phyloP scores from a whole-genome alignment of 2,113 vertebrate genomes.

The Gavialis gangeticus region DNA sequence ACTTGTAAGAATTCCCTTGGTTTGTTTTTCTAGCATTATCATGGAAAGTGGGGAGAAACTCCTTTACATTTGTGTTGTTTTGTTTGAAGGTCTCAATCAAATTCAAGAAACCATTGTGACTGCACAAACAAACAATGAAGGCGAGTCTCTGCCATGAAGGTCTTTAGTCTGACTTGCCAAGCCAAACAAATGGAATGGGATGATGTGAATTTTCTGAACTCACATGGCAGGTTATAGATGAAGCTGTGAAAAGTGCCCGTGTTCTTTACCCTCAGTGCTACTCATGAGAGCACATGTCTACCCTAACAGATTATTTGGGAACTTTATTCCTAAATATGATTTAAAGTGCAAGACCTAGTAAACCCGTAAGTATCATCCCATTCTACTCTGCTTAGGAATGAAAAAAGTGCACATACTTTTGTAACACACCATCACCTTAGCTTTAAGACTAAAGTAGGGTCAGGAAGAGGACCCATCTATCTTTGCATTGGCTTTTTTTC shows the following conservation, averaged over 20 bases:
- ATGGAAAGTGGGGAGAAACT: neutral
- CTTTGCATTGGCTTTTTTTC: too few relatives aligned
- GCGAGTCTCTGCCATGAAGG: neutral
- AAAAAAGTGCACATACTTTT: too few relatives aligned
- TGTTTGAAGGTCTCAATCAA: neutral
- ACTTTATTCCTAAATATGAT: constrained; percentile 11
- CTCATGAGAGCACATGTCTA: neutral
- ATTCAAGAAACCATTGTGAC: fast-evolving
- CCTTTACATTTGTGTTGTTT: neutral
- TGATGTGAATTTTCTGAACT: too few relatives aligned
- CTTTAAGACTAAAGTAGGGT: too few relatives aligned
- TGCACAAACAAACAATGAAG: neutral
- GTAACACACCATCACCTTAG: too few relatives aligned
- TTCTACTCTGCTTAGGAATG: too few relatives aligned
- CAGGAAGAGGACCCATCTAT: too few relatives aligned
- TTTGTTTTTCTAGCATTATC: constrained; percentile 3
- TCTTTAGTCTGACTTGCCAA: constrained; percentile 28
- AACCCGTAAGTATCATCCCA: too few relatives aligned
- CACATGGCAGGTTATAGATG: neutral
- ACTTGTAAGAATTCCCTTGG: neutral
- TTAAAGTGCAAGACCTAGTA: too few relatives aligned
- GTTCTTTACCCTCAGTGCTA: neutral
- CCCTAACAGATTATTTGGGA: constrained; percentile 44
- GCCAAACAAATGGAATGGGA: neutral
- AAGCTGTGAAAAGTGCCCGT: constrained; percentile 4